phyloP scores from a whole-genome alignment of 2,888 invertebrate species.

The Amphipoea lucens region DNA sequence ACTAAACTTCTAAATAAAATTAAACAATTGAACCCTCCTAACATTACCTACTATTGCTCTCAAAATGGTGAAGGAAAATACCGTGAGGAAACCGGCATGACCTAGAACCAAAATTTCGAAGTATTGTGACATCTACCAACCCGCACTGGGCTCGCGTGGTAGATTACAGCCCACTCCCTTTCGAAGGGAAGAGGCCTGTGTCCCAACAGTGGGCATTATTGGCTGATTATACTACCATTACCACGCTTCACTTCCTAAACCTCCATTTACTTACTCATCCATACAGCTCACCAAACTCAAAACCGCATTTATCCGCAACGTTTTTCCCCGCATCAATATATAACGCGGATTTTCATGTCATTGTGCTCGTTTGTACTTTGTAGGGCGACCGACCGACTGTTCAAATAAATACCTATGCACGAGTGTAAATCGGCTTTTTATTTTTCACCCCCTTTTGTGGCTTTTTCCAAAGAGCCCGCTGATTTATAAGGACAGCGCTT shows the following conservation, averaged over 20 bases:
- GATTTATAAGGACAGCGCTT: slow-evolving; percentile 56
- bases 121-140: background rate
- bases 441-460: slow-evolving; percentile 59
- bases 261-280: background rate
- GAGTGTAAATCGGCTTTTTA: slow-evolving; percentile 61
- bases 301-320: slow-evolving; percentile 19
- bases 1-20: background rate
- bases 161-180: too few relatives aligned
- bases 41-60: too few relatives aligned
- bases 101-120: background rate
- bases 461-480: slow-evolving; percentile 34
- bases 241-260: background rate
- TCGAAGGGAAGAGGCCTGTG: background rate
- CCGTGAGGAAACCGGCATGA: too few relatives aligned
- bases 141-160: background rate
- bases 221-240: background rate
- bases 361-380: slow-evolving; percentile 45
- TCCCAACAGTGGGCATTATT: background rate
- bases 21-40: too few relatives aligned
- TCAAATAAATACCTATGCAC: slow-evolving; percentile 63
- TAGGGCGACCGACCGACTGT: slow-evolving; percentile 20
- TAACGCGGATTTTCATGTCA: slow-evolving; percentile 42
- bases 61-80: too few relatives aligned
- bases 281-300: slow-evolving; percentile 11
- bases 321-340: slow-evolving; percentile 47